Conservation (phyloP, 2,888 invertebrate genomes). For the Rutpela maculata region DNA sequence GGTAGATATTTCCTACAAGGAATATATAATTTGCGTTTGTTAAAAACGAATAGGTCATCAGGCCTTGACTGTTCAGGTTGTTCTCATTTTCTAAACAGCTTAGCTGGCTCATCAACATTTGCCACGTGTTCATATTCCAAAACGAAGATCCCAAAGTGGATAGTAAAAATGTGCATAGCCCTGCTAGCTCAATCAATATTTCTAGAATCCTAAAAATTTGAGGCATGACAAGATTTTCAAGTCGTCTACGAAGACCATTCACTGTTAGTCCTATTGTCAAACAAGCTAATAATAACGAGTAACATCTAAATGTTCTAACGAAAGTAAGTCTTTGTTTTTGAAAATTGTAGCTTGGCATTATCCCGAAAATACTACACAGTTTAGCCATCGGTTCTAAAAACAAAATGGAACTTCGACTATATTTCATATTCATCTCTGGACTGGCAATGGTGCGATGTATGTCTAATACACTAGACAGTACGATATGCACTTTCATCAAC, state of each 20-base stretch:
- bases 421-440: neutral
- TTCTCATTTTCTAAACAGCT: neutral
- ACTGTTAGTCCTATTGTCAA: neutral
- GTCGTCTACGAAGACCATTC: neutral
- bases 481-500: neutral
- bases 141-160: neutral
- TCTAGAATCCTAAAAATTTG: neutral
- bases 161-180: neutral
- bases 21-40: neutral
- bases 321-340: neutral
- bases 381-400: neutral
- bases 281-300: neutral
- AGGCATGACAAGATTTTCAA: neutral
- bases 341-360: constrained; percentile 1
- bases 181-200: neutral
- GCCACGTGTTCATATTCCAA: constrained; percentile 2
- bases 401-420: neutral
- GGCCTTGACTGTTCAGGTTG: neutral
- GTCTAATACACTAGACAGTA: neutral
- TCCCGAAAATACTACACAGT: neutral
- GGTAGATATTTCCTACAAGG: neutral
- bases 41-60: neutral
- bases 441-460: neutral
- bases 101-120: neutral
- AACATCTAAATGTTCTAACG: neutral